Conservation (phyloP, 2,113 vertebrate species). For the Psammodynastes pulverulentus region DNA sequence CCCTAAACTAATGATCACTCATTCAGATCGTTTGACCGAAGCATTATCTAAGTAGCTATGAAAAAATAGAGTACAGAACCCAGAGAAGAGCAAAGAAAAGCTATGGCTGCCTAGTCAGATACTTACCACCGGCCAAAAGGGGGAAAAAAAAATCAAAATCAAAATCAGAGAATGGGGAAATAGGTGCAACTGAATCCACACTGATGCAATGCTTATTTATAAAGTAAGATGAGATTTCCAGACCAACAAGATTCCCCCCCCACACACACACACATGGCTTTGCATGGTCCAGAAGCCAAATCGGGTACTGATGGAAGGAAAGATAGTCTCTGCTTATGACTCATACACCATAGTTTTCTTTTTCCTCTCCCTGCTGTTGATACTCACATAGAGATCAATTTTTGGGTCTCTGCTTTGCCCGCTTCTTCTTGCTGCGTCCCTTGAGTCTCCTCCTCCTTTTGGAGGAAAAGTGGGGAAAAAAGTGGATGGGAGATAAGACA, state of each 20-base stretch:
- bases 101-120: not conserved
- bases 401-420: constrained; percentile 70
- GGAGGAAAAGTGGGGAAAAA: constrained; percentile 57
- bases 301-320: not conserved
- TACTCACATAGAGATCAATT: constrained; percentile 72
- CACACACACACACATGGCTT: not conserved
- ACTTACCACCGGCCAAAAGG: no score
- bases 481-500: constrained; percentile 18
- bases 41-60: not conserved
- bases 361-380: constrained; percentile 31
- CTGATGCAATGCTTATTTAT: not conserved
- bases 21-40: not conserved
- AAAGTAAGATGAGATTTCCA: not conserved
- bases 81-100: not conserved
- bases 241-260: not conserved
- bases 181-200: not conserved
- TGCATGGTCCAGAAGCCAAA: not conserved
- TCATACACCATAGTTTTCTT: not conserved
- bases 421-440: constrained; percentile 72
- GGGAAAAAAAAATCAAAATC: not conserved
- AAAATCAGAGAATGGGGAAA: not conserved
- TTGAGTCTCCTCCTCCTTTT: constrained; percentile 73
- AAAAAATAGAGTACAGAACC: not conserved
- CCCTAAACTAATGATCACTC: not conserved
- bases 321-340: not conserved